Conservation (phyloP, 2,888 invertebrate genomes). For the Agrenia bidenticulata region DNA sequence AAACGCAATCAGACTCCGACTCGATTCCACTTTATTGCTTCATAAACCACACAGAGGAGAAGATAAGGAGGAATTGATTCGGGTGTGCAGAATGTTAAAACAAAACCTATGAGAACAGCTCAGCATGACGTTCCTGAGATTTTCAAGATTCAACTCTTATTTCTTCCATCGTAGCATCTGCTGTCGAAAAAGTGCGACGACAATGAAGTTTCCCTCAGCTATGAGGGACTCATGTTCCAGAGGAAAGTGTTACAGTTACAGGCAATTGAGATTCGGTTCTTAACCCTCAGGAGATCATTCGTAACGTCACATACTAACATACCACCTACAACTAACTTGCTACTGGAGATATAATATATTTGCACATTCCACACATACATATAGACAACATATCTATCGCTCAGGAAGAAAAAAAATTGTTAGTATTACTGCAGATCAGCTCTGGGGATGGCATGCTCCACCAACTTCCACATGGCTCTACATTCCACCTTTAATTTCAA, state of each 20-base stretch:
- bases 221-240: too few species aligned
- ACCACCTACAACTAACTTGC: background rate
- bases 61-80: conserved; percentile 1
- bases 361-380: background rate
- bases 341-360: background rate
- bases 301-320: background rate
- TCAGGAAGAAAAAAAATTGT: too few species aligned
- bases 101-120: too few species aligned
- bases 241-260: background rate
- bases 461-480: conserved; percentile 14
- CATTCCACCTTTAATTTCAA: conserved; percentile 18
- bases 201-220: too few species aligned
- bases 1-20: conserved; percentile 15
- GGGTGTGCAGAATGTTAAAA: background rate
- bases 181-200: too few species aligned
- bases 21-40: conserved; percentile 45
- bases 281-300: conserved; percentile 5
- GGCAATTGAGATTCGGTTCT: conserved; percentile 11
- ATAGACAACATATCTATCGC: background rate
- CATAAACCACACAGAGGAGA: conserved; percentile 35
- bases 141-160: too few species aligned
- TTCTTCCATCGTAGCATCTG: too few species aligned
- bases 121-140: too few species aligned
- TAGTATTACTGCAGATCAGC: background rate
- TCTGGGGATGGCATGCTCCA: conserved; percentile 3